Conservation (phyloP, 2,113 vertebrate species). For the Pseudorasbora parva region DNA sequence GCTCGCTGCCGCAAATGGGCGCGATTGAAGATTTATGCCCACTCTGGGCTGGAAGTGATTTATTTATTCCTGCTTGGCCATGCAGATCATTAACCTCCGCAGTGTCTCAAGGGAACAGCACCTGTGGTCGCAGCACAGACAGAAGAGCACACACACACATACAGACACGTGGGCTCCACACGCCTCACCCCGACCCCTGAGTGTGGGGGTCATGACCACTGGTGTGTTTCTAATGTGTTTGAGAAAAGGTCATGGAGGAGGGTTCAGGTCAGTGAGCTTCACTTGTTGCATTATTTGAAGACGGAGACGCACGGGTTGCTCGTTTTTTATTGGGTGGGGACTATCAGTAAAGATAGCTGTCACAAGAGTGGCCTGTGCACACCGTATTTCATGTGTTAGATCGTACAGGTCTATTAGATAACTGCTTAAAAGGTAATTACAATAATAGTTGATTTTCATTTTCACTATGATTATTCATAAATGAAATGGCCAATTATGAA, state of each 20-base stretch:
- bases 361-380: constrained; percentile 1
- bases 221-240: constrained; percentile 60
- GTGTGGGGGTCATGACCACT: constrained; percentile 54
- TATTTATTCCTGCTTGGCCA: constrained; percentile 72
- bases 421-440: constrained; percentile 45
- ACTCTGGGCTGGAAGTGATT: constrained; percentile 71
- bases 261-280: constrained; percentile 29
- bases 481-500: background rate
- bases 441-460: background rate
- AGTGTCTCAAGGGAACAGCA: constrained; percentile 71
- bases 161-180: constrained; percentile 61
- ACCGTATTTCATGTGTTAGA: constrained; percentile 47
- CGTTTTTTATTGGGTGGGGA: constrained; percentile 18
- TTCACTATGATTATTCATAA: background rate
- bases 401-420: constrained; percentile 47
- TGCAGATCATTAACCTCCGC: constrained; percentile 81
- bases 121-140: constrained; percentile 74
- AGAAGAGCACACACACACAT: constrained; percentile 63
- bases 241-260: constrained; percentile 31
- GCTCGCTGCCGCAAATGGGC: constrained; percentile 73
- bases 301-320: constrained; percentile 44
- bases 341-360: constrained; percentile 19
- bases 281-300: constrained; percentile 57
- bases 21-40: constrained; percentile 80
- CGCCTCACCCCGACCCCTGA: constrained; percentile 55